Evolutionary conservation across 1,140 invertebrate species (phyloP), one percentile per base, ranked within the genome.

Genomic region (Dryas iulia): DNA sequence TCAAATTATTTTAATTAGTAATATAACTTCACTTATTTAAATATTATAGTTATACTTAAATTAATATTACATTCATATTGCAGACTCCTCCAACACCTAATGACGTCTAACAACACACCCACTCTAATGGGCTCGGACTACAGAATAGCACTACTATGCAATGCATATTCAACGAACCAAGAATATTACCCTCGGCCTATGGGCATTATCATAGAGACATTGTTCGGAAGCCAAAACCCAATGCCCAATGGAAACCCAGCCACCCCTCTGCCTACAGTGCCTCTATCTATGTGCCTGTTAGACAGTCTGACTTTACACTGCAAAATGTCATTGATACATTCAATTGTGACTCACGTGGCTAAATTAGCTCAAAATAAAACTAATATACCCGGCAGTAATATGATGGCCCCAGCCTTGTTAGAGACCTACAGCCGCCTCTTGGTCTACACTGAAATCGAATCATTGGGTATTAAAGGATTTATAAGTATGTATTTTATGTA

Each of bases 291-390:
- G 95, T 96, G 96, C 25, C 95, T 98, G 18, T 88, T 99, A 2
- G 98, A 99, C 84, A 98, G 98, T n/a, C 87, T 99, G 12, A 99
- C 98, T 0, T 96, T 99, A 10, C 98, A 99, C 87, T 97, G 97
- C 0, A 99, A 99, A 89, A 99, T 99, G 98, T 98, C 97, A 71
- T 90, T 99, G n/a, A 98, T 99, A 64, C 98, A 99, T 66, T 96
- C 96, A 57, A 98, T 98, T 76, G 97, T 98, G 0, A 96, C 96
- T 0, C 95, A 98, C 79, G 96, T 98, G 1, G 96, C 97, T 12
- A 98, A 98, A 83, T 92, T 97, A 61, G 97, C 97, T 0, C 96
- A 98, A 73, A 95, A 95, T 3, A 98, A 98, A 83, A 95, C 95
- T 0, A 96, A 84, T 33, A 94, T 97, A 76, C 93, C 95, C 0